Conservation (phyloP, 2,797 vertebrate species). For the Echeneis naucrates region DNA sequence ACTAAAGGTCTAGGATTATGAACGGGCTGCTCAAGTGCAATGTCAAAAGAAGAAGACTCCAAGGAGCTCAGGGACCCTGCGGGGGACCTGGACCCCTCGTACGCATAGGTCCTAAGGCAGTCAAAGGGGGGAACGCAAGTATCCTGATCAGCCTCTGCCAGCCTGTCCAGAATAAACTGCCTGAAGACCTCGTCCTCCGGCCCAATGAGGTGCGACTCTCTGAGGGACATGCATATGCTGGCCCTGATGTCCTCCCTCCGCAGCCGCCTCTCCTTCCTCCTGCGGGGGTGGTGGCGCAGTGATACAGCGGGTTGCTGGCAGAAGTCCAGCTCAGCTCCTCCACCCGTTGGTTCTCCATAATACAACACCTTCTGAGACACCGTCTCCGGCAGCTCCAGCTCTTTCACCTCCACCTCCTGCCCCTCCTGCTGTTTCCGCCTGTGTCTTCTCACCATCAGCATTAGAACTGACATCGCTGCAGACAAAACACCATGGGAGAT, state of each 20-base stretch:
- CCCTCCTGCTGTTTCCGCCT: conserved; percentile 77
- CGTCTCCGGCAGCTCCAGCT: conserved; percentile 85
- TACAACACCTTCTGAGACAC: conserved; percentile 90
- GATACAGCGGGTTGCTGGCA: conserved; percentile 80
- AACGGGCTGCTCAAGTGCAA: conserved; percentile 68
- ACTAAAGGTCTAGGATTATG: conserved; percentile 80
- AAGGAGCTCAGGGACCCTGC: conserved; percentile 93
- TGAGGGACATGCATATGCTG: conserved; percentile 88
- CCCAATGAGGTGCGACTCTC: conserved; percentile 90
- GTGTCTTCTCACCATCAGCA: conserved; percentile 85
- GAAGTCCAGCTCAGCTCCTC: conserved; percentile 50
- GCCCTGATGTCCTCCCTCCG: conserved; percentile 76
- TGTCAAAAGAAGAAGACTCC: conserved; percentile 77
- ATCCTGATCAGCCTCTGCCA: conserved; percentile 90
- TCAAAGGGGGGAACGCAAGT: conserved; percentile 88
- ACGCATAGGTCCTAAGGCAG: conserved; percentile 88
- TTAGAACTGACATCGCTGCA: conserved; percentile 87
- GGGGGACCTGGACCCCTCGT: conserved; percentile 90
- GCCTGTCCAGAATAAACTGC: conserved; percentile 91
- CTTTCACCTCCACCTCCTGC: conserved; percentile 75
- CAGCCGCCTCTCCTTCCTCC: conserved; percentile 74
- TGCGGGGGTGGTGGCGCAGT: conserved; percentile 78
- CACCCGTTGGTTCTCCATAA: conserved; percentile 82
- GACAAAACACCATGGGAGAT: conserved; percentile 63
- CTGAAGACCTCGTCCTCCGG: conserved; percentile 90